Evolutionary conservation across 2,888 invertebrate genomes (phyloP), one percentile per base, ranked within the genome.

Genomic region (Lasioglossum vierecki): DNA sequence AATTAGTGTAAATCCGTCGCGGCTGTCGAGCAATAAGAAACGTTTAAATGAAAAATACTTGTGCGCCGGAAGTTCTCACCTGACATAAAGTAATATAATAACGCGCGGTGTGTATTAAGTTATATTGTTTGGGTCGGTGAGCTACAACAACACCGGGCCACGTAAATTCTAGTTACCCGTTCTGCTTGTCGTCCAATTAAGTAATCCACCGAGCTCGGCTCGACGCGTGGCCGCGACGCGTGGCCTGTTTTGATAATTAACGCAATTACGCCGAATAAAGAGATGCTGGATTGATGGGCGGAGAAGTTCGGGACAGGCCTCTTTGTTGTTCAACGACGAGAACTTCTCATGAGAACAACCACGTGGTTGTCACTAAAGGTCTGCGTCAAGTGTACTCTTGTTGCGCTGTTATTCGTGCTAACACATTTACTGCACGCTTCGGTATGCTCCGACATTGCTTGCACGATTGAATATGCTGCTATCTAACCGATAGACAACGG

Each of bases 151-250:
- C 63, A 46, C 22, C 41, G 30, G 0, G 41, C 63, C 41, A 4
- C 39, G 35, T 79, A 79, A 75, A 76, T 72, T 71, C n/a, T 79
- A 83, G 79, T 83, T 83, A 79, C 63, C 60, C 46, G 35, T 83
- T 26, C 75, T 57, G 71, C 60, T 49, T 71, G 60, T 79, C 66
- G 71, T 39, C 53, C 78, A 53, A 81, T 81, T 81, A 72, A 49
- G 41, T 44, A 39, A 30, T 44, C 15, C 76, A 22, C 13, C 63
- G 41, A 70, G 68, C 35, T 46, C 26, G 41, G 18, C 41, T 39
- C 26, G 22, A 9, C 30, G 53, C 74, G 39, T 53, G 70, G 49
- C n/a, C 15, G 30, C 57, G n/a, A 57, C 49, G 68, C 75, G 22
- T 35, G 11, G 44, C 30, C n/a, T 75, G 41, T 70, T 75, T 70